These are phyloP conservation scores for Anthrax anthrax DNA, from an alignment of 2,888 invertebrate genomes.

Conservation along the genomic window DNA sequence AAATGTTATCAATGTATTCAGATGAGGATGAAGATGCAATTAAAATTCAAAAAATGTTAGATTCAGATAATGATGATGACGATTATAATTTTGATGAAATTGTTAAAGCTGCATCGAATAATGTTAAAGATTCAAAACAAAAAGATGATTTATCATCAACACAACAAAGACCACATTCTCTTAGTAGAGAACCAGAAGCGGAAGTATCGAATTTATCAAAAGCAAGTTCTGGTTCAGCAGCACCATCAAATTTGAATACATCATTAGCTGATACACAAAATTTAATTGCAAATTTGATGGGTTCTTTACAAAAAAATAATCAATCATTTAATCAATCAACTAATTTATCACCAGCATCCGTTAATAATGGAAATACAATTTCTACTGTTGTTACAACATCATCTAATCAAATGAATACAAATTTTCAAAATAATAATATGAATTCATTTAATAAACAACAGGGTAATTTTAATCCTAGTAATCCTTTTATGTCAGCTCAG, in stretches of 20 bases:
- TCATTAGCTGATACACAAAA: conserved; percentile 44
- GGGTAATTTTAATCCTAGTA: not conserved
- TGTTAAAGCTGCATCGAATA: conserved; percentile 59
- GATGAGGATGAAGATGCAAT: conserved; percentile 20
- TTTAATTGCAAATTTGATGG: conserved; percentile 49
- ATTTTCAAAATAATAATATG: not conserved
- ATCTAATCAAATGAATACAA: not conserved
- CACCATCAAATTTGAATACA: conserved; percentile 17
- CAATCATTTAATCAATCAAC: conserved; percentile 6
- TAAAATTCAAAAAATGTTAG: conserved; percentile 33
- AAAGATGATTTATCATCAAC: no score
- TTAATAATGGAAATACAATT: conserved; percentile 7
- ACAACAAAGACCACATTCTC: conserved; percentile 17
- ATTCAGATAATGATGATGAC: conserved; percentile 55
- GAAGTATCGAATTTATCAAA: conserved; percentile 23
- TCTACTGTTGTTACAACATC: not conserved
- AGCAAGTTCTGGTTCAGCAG: conserved; percentile 8
- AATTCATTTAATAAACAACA: not conserved
- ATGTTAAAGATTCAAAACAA: conserved; percentile 50
- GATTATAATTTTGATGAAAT: conserved; percentile 77
- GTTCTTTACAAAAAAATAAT: conserved; percentile 34
- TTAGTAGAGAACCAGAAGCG: conserved; percentile 21
- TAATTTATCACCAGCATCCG: conserved; percentile 7
- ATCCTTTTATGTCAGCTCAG: no score
- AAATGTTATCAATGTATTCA: conserved; percentile 10